Conservation (phyloP, 2,113 vertebrate genomes). For the Arvicanthis niloticus region DNA sequence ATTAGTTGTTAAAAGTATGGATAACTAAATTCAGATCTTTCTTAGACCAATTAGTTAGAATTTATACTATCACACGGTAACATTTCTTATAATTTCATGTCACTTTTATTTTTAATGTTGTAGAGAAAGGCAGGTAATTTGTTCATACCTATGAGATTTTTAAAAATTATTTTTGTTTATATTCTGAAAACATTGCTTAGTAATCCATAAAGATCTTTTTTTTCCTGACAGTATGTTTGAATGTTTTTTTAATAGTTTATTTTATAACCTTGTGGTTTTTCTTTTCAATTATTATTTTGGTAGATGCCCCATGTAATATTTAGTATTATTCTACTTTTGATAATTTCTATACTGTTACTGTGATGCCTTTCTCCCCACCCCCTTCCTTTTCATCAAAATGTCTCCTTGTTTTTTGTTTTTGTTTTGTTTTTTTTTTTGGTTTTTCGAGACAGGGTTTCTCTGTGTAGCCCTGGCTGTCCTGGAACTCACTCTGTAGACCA, state of each 20-base stretch:
- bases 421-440: too few species aligned
- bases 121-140: neutral
- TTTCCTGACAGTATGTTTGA: neutral
- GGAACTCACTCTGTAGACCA: too few species aligned
- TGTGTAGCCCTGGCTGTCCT: too few species aligned
- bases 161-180: constrained; percentile 23
- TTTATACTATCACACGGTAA: neutral
- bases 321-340: neutral
- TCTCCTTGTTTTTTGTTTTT: too few species aligned
- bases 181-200: constrained; percentile 23
- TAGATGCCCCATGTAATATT: neutral
- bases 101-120: neutral
- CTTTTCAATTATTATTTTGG: neutral
- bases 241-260: constrained; percentile 22
- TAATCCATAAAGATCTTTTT: neutral
- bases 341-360: neutral
- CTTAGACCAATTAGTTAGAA: neutral
- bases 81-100: constrained; percentile 10
- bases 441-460: too few species aligned
- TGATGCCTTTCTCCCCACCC: neutral
- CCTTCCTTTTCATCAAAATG: neutral
- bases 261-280: neutral
- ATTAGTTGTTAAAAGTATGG: neutral
- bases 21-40: neutral
- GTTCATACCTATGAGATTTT: neutral